Percentiles rank a stretch among this genome's conserved stretches.
Evolutionary conservation across 2,888 invertebrate genomes (phyloP).

Genomic region (Glyphotaelius pellucidus): DNA sequence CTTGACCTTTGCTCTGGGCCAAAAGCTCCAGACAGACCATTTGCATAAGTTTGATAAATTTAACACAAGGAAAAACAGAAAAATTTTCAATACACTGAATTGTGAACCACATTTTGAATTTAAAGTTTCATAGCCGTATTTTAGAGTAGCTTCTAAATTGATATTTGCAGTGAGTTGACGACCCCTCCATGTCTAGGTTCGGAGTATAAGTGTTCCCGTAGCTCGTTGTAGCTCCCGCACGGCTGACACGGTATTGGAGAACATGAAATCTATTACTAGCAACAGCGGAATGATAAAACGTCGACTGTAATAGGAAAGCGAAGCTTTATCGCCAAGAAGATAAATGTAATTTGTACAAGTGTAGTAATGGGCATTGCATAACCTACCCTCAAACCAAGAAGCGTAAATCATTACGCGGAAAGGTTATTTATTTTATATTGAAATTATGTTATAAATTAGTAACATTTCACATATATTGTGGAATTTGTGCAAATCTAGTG

Average conservation of each 20-base stretch:
- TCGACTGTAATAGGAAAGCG: constrained; percentile 39
- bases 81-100: too few relatives aligned
- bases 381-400: neutral
- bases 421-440: neutral
- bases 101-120: neutral
- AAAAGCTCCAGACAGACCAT: too few relatives aligned
- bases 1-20: too few relatives aligned
- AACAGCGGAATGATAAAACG: constrained; percentile 41
- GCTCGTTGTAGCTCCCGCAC: neutral
- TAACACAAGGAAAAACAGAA: too few relatives aligned
- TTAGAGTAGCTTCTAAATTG: neutral
- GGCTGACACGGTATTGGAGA: constrained; percentile 33
- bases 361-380: neutral
- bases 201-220: neutral
- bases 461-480: neutral
- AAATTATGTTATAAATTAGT: neutral
- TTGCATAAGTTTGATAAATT: too few relatives aligned
- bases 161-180: neutral
- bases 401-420: neutral
- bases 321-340: constrained; percentile 26
- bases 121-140: neutral
- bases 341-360: constrained; percentile 23
- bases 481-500: neutral
- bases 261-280: constrained; percentile 42
- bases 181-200: neutral